A percentile compares a stretch with the other conserved stretches of the same genome.
Conservation (phyloP, 2,797 vertebrate species). For the Cygnus olor region DNA sequence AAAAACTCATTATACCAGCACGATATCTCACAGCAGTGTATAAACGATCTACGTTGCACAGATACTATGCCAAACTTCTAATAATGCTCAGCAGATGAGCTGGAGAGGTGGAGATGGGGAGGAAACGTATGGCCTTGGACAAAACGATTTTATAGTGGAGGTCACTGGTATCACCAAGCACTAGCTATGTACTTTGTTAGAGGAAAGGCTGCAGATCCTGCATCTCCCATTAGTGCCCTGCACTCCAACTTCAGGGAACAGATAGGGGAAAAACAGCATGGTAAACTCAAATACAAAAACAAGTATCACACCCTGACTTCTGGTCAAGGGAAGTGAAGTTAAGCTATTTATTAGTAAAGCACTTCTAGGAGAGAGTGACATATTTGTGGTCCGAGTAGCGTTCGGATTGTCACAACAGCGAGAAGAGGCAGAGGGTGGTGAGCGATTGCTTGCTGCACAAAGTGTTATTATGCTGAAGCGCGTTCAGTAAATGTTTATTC, state of each 20-base stretch:
- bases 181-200: neutral
- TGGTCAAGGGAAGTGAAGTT: neutral
- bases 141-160: neutral
- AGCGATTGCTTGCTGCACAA: conserved; percentile 5
- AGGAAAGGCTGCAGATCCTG: neutral
- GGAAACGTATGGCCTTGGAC: neutral
- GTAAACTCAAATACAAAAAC: neutral
- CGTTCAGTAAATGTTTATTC: conserved; percentile 65
- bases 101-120: neutral
- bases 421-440: neutral
- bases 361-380: neutral
- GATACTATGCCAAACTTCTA: neutral
- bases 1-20: neutral
- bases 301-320: neutral
- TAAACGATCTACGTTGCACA: accelerated
- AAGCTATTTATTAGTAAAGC: neutral
- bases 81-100: neutral
- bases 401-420: neutral
- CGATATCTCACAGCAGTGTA: neutral
- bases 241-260: neutral
- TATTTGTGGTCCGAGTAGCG: neutral
- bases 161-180: neutral
- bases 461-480: neutral
- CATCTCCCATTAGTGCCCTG: neutral
- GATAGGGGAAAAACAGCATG: neutral